Conservation (phyloP, 2,888 invertebrate species). For the Venusia cambrica region DNA sequence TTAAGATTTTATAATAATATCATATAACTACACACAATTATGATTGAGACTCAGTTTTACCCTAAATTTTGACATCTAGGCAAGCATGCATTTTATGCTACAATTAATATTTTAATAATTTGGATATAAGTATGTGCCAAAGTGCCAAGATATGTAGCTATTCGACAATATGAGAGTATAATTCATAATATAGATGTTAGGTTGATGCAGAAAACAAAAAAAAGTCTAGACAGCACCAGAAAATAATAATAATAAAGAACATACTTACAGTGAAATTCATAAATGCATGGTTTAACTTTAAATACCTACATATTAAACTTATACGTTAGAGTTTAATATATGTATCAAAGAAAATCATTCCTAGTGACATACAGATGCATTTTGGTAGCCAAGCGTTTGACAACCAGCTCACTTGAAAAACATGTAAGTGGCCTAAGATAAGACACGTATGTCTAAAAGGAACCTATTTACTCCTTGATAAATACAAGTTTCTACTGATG, state of each 20-base stretch:
- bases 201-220: slow-evolving; percentile 18
- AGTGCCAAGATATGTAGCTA: slow-evolving; percentile 13
- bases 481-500: too few relatives aligned
- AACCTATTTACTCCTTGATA: too few relatives aligned
- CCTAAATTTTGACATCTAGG: slow-evolving; percentile 34
- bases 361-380: too few relatives aligned
- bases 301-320: too few relatives aligned
- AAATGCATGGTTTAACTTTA: slow-evolving; percentile 6
- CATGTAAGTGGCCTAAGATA: too few relatives aligned
- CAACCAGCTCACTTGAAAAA: too few relatives aligned
- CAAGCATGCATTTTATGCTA: slow-evolving; percentile 65
- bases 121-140: slow-evolving; percentile 9
- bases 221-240: slow-evolving; percentile 46
- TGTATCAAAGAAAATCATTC: too few relatives aligned
- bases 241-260: slow-evolving; percentile 9
- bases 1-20: too few relatives aligned
- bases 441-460: too few relatives aligned
- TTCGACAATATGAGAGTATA: slow-evolving; percentile 7
- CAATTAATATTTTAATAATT: slow-evolving; percentile 14
- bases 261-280: slow-evolving; percentile 12
- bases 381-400: too few relatives aligned
- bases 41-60: slow-evolving; percentile 23
- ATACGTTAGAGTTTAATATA: too few relatives aligned
- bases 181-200: too few relatives aligned
- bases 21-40: slow-evolving; percentile 1